Evolutionary conservation across 2,797 vertebrate species (phyloP).

Genomic region (Poliocrania exsul): DNA sequence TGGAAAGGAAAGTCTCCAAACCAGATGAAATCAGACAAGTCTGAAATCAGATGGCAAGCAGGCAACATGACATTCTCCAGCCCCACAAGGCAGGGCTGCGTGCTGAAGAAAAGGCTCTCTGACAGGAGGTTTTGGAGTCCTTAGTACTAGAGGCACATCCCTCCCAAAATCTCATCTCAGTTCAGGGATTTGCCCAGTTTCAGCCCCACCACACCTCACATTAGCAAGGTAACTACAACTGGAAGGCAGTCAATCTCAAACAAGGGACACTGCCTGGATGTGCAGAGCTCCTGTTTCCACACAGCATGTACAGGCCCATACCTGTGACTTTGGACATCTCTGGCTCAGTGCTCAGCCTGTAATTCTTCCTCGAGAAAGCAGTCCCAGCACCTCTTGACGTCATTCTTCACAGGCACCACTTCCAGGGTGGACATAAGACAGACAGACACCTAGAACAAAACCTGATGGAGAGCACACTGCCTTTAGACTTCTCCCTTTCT

Average conservation of each 20-base stretch:
- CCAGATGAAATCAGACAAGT: neutral
- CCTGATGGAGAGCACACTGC: neutral
- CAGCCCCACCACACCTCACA: neutral
- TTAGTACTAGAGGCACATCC: neutral
- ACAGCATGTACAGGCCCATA: conserved; percentile 14
- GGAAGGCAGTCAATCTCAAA: neutral
- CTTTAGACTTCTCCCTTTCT: neutral
- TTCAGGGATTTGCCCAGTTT: neutral
- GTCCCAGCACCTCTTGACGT: conserved; percentile 87
- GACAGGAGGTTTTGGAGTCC: neutral
- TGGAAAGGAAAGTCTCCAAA: neutral
- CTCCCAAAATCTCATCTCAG: neutral
- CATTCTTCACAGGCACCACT: conserved; percentile 81
- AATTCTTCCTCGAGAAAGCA: conserved; percentile 86
- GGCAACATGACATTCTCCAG: neutral
- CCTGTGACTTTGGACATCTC: conserved; percentile 89
- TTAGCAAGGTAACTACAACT: neutral
- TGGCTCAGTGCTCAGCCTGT: conserved; percentile 86
- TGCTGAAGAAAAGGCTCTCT: neutral
- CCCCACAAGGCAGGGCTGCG: neutral
- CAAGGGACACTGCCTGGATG: fast-evolving
- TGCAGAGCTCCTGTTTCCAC: neutral
- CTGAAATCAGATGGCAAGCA: neutral
- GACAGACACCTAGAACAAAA: neutral
- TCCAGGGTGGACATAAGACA: conserved; percentile 27